Conservation (phyloP, 2,113 vertebrate genomes). For the Sylvia atricapilla region DNA sequence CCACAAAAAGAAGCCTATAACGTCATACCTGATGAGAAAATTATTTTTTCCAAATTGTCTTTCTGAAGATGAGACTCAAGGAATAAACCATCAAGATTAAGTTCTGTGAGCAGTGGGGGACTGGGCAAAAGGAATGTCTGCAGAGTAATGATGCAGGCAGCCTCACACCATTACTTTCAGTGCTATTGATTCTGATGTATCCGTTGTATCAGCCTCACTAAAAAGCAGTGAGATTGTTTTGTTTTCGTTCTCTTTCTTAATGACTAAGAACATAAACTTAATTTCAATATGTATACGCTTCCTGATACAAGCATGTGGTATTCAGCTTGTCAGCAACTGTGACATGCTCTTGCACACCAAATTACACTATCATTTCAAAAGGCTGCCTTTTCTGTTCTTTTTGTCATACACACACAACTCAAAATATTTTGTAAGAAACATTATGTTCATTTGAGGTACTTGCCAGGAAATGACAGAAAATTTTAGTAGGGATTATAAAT, state of each 20-base stretch:
- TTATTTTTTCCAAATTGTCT: background rate
- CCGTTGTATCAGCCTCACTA: conserved; percentile 7
- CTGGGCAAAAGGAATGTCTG: background rate
- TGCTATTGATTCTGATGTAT: conserved; percentile 42
- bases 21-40: background rate
- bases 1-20: background rate
- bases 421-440: background rate
- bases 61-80: background rate
- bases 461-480: background rate
- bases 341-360: background rate
- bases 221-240: conserved; percentile 21
- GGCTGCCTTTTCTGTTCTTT: background rate
- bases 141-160: conserved; percentile 49
- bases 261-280: conserved; percentile 7
- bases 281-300: background rate
- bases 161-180: conserved; percentile 54
- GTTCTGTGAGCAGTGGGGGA: background rate
- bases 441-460: background rate
- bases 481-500: background rate
- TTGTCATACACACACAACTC: background rate
- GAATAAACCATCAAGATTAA: conserved; percentile 11
- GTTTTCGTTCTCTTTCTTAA: conserved; percentile 28
- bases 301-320: background rate
- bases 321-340: background rate
- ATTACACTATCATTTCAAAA: background rate